Base-by-base conservation (phyloP, 2,797 vertebrate species). In the Anolis apletophallus region DNA sequence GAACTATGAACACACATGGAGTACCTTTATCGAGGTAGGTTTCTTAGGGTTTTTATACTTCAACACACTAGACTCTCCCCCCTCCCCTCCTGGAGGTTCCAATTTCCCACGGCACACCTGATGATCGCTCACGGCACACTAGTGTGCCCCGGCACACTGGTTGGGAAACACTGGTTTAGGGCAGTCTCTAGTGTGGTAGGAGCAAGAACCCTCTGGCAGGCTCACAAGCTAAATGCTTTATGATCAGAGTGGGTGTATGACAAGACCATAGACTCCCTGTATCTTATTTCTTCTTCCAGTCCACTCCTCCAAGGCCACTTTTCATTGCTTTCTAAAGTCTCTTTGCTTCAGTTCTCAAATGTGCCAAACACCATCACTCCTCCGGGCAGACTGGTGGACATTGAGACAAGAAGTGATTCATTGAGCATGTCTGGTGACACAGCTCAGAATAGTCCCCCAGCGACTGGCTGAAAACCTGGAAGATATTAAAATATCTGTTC, bases 381-480 rank as follows among this genome's bases (percentile, higher is more conserved):
- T 55, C 32, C 55, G 55, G 46, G 81, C 81, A 87, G 19, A 54
- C 32, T 64, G n/a, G 14, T 79, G 16, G 26, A 67, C 54, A 61
- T 34, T 1, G 11, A 50, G 73, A 71, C 73, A 68, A 87, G 34
- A 77, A 81, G 67, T 29, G 54, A 80, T 79, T 87, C 68, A 80
- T 54, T 32, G 80, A 61, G 52, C 52, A 34, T 6, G 34, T 74
- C 67, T 73, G 74, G 81, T 29, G 64, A 72, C 74, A 68, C 71
- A n/a, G 50, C 29, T 57, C 23, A 57, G 61, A 79, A 73, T 55
- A 54, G 69, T 78, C 76, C 69, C 52, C 34, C 17, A 26, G 46
- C 9, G 46, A 14, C 76, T 84, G 46, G 40, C 75, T 73, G 40
- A 64, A 64, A 87, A 80, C 46, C 23, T 79, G 82, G 55, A 87